Base-by-base conservation (phyloP, 2,113 vertebrate species). In the Microcebus ravelobensis region DNA sequence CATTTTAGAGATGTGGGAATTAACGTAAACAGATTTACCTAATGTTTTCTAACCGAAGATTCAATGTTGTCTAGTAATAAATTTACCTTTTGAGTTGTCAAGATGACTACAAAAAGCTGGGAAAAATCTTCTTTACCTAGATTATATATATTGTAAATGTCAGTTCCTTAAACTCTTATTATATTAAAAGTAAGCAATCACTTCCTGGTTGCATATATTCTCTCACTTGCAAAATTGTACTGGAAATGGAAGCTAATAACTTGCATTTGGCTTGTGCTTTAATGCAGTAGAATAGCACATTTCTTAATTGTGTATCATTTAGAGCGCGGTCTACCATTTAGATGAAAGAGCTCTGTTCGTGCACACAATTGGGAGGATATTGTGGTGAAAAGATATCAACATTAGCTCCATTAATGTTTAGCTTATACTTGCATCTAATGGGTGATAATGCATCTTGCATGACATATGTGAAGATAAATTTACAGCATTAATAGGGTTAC, bases 361-460 rank as follows among this genome's bases (percentile, higher is more conserved):
- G 74, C 8, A 14, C 97, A 97, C 70, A 97, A 98, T 98, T 98
- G 97, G 98, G 98, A 99, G 98, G 98, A 98, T 98, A 93, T 98
- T 98, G 98, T 98, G 98, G 98, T 97, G 91, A 97, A 98, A 95
- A 96, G 96, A 97, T 97, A 97, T 91, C 95, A 98, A 88, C 93
- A 87, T 92, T 97, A 96, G 90, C 70, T 93, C 98, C 95, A 97
- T 97, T 98, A 98, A 97, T 97, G 97, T 97, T 96, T 93, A 97
- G 96, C 95, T 97, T 98, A 96, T 93, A 98, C 97, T 96, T 98
- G 95, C 91, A 87, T 98, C 97, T 99, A 98, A 99, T 98, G 98
- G 98, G 97, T 98, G 96, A 96, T 98, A 98, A 99, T 98, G 98
- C 97, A 98, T 98, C 98, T 97, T 97, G 95, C 96, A 93, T 98